Conservation (phyloP, 1,140 invertebrate genomes). For the Zaprionus vittiger region DNA sequence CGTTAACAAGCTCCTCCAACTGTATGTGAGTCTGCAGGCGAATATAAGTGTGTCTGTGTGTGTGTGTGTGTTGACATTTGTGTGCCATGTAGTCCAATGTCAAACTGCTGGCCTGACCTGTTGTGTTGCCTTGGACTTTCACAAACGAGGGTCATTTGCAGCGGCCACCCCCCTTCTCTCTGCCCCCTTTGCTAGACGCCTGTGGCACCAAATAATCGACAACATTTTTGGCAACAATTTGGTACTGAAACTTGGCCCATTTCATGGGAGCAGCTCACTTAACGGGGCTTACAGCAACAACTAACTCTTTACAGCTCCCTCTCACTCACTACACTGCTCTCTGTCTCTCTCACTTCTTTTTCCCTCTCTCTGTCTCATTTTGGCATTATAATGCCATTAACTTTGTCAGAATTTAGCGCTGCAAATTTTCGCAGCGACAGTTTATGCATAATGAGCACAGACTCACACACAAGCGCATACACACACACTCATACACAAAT, state of each 20-base stretch:
- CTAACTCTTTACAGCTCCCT: background rate
- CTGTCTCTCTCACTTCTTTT: background rate
- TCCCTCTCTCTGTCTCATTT: conserved; percentile 30
- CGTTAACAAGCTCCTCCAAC: conserved; percentile 35
- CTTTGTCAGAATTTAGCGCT: conserved; percentile 78
- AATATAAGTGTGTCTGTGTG: conserved; percentile 8
- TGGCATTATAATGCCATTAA: conserved; percentile 81
- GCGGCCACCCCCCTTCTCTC: background rate
- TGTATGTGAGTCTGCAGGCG: conserved; percentile 1
- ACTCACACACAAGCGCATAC: conserved; percentile 20
- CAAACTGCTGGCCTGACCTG: conserved; percentile 43
- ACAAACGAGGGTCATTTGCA: conserved; percentile 62
- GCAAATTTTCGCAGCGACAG: conserved; percentile 67
- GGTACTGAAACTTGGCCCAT: conserved; percentile 31
- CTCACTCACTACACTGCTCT: background rate
- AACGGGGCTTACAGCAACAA: conserved; percentile 26
- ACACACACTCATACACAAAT: background rate
- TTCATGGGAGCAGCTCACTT: conserved; percentile 29
- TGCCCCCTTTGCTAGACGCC: background rate
- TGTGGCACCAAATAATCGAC: conserved; percentile 35
- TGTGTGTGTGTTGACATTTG: conserved; percentile 49
- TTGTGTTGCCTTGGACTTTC: conserved; percentile 33
- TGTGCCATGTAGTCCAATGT: conserved; percentile 54
- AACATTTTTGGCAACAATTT: conserved; percentile 36
- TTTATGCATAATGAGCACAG: conserved; percentile 78